Evolutionary conservation across 2,888 invertebrate species (phyloP).

Genomic region (Polyommatus icarus): DNA sequence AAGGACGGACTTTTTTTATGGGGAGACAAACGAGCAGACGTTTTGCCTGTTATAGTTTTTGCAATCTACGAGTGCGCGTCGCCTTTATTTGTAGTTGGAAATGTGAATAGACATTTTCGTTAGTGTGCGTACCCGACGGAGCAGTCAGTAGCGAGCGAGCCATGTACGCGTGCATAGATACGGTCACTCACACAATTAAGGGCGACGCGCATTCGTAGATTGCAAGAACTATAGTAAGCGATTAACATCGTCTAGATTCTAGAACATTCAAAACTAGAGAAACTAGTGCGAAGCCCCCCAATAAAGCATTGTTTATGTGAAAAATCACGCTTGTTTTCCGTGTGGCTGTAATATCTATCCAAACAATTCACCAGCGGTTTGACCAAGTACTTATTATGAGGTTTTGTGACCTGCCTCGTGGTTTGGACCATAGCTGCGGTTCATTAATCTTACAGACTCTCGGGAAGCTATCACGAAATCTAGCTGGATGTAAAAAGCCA

Average conservation of each 20-base stretch:
- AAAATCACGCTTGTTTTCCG: not conserved
- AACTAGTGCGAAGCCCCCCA: not conserved
- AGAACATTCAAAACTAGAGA: not conserved
- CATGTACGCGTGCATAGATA: too few relatives aligned
- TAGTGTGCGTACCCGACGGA: too few relatives aligned
- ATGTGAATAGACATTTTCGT: too few relatives aligned
- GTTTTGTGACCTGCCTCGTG: too few relatives aligned
- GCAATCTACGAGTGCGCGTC: too few relatives aligned
- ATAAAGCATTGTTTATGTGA: not conserved
- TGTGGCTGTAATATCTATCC: not conserved
- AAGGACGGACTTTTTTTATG: not conserved
- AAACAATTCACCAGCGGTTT: not conserved
- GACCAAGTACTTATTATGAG: too few relatives aligned
- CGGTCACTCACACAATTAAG: too few relatives aligned
- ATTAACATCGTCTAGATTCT: not conserved
- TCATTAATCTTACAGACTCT: conserved; percentile 10
- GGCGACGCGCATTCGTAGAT: too few relatives aligned
- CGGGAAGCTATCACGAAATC: conserved; percentile 16
- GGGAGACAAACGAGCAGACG: not conserved
- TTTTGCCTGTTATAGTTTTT: not conserved
- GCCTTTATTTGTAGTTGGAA: too few relatives aligned
- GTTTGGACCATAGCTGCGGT: not conserved
- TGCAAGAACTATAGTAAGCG: too few relatives aligned
- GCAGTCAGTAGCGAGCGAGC: too few relatives aligned
- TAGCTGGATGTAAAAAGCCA: conserved; percentile 20